Evolutionary conservation across 2,797 vertebrate species (phyloP).

Genomic region (Brachyrhaphis roseni): DNA sequence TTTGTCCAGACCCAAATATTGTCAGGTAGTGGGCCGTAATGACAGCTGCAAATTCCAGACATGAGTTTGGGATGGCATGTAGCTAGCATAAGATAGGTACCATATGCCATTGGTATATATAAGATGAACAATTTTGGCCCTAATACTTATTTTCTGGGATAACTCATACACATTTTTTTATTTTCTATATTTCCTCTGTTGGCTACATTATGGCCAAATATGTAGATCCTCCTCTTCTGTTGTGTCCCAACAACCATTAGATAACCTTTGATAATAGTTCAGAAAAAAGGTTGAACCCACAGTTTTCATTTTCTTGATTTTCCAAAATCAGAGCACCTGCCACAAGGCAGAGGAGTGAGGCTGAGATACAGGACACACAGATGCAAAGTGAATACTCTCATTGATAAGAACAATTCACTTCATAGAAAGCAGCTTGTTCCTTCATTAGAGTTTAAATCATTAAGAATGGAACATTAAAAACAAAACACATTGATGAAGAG

Average conservation of each 20-base stretch:
- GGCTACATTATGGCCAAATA: neutral
- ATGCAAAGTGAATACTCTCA: neutral
- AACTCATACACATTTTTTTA: neutral
- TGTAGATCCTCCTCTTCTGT: neutral
- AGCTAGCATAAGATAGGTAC: neutral
- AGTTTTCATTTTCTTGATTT: neutral
- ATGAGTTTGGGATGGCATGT: neutral
- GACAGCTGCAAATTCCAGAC: neutral
- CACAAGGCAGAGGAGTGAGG: neutral
- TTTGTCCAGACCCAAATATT: neutral
- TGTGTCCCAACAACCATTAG: neutral
- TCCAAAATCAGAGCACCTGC: neutral
- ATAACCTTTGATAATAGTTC: neutral
- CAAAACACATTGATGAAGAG: neutral
- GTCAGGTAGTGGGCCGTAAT: no score
- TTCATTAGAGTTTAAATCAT: neutral
- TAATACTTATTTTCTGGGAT: neutral
- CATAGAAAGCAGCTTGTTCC: neutral
- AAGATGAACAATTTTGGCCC: neutral
- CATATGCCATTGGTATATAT: neutral
- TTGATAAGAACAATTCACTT: neutral
- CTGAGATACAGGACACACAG: neutral
- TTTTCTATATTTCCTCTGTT: neutral
- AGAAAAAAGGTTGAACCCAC: neutral
- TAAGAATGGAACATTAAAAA: neutral